A percentile compares a stretch with the other conserved stretches of the same genome.
These are phyloP conservation scores for Idaea biselata DNA, from an alignment of 2,888 invertebrate genomes.

Conservation along the genomic window DNA sequence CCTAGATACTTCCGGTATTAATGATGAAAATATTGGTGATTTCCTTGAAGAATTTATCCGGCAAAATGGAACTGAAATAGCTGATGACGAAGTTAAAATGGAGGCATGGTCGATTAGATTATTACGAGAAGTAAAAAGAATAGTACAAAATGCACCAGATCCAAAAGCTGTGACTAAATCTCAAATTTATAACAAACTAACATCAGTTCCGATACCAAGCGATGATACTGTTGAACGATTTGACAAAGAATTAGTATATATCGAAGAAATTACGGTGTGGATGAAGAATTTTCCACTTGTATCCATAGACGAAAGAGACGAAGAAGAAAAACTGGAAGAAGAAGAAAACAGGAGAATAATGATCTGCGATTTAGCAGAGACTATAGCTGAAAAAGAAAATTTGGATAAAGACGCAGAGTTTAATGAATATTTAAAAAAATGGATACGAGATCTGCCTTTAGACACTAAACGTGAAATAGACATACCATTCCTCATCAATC, in stretches of 20 bases:
- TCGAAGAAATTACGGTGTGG: constrained; percentile 58
- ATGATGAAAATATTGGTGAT: constrained; percentile 41
- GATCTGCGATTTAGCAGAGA: constrained; percentile 49
- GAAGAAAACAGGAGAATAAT: constrained; percentile 30
- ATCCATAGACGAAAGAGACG: constrained; percentile 31
- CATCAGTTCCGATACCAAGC: constrained; percentile 33
- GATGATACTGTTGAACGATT: constrained; percentile 40
- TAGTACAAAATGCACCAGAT: constrained; percentile 33
- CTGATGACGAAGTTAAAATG: constrained; percentile 48
- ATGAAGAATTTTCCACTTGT: constrained; percentile 52
- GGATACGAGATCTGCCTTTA: constrained; percentile 50
- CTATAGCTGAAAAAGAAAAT: constrained; percentile 37
- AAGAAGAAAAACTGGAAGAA: constrained; percentile 19
- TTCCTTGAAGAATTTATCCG: constrained; percentile 51
- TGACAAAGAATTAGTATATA: constrained; percentile 43
- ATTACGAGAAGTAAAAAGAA: constrained; percentile 46
- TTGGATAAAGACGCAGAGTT: constrained; percentile 33
- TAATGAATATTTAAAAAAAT: constrained; percentile 39
- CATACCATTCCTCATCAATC: constrained; percentile 39
- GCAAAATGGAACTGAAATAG: constrained; percentile 43
- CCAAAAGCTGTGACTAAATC: constrained; percentile 31
- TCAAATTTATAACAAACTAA: constrained; percentile 40
- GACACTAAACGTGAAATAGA: constrained; percentile 37
- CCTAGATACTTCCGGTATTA: constrained; percentile 24
- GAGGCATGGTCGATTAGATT: constrained; percentile 51